These are phyloP conservation scores for Tamandua tetradactyla DNA, from an alignment of 2,797 vertebrate genomes.

Conservation along the genomic window DNA sequence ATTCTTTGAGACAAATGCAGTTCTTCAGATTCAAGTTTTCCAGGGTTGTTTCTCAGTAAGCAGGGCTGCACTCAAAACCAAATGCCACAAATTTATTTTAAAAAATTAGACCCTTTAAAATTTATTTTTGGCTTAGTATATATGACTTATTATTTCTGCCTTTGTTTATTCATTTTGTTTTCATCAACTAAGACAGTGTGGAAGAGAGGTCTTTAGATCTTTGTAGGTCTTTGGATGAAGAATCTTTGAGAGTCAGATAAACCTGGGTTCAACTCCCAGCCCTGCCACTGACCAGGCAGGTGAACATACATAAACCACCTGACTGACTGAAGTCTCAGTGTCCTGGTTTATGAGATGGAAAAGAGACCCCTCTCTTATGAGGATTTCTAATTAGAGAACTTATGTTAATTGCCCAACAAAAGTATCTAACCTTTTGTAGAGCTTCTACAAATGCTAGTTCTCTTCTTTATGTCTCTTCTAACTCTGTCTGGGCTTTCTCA, in stretches of 20 bases:
- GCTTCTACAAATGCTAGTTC: neutral
- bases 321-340: neutral
- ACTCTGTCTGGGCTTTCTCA: constrained; percentile 26
- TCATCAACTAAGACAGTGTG: neutral
- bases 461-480: neutral
- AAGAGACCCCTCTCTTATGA: neutral
- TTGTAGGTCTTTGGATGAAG: constrained; percentile 24
- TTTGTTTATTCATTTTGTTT: constrained; percentile 51
- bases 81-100: neutral
- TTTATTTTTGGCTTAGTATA: neutral
- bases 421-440: neutral
- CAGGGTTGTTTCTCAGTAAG: neutral
- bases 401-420: neutral
- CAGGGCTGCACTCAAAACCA: constrained; percentile 8
- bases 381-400: neutral
- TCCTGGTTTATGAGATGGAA: constrained; percentile 12
- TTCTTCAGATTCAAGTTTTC: constrained; percentile 43
- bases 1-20: neutral
- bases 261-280: neutral
- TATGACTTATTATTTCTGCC: neutral
- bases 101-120: constrained; percentile 6
- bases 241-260: neutral
- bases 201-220: neutral
- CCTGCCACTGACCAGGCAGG: no score
- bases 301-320: no score